Base-by-base conservation (phyloP, 2,113 vertebrate genomes). In the Cichladusa arquata region DNA sequence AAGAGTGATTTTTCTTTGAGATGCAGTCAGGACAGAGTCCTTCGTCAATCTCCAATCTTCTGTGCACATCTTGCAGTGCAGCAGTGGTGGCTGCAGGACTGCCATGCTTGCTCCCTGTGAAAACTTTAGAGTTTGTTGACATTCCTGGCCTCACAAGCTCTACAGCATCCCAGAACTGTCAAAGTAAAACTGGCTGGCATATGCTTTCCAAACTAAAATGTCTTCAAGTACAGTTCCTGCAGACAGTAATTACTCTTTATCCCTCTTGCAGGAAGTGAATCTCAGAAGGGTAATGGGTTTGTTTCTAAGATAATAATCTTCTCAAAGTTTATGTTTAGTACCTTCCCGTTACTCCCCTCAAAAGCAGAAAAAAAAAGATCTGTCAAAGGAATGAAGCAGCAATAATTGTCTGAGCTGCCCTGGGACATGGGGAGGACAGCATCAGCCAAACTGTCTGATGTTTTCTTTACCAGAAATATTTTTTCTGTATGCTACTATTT, bases 391-490 rank as follows among this genome's bases (percentile, higher is more conserved):
- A 72, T 1, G 9, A 76, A 65, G 70, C 51, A n/a, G 34, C 28
- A 69, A 1, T 61, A 57, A 50, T 92, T 76, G 56, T 60, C 22
- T 79, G 71, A 94, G 79, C 58, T 79, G 64, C 50, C 24, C 33
- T 61, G 53, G 56, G 19, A 58, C 22, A 24, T 0, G 8, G 38
- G 56, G 44, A 86, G 44, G 73, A 47, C 72, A 81, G 57, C 50
- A 88, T 33, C 74, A 93, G 74, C 73, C 73, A 65, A 11, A 81
- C 36, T 95, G 80, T 44, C 33, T 54, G 58, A 29, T 6, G 0
- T 72, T 91, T 42, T 69, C 74, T 94, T 82, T 33, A 60, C 73
- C 24, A 69, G 84, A 90, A 93, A 51, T 82, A 31, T 19, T 66
- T 91, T 90, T 91, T 87, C 77, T 31, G 5, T 82, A 10, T 47